A percentile compares a stretch with the other conserved stretches of the same genome.
Conservation (phyloP, 2,888 invertebrate species). For the Eilema caniola region DNA sequence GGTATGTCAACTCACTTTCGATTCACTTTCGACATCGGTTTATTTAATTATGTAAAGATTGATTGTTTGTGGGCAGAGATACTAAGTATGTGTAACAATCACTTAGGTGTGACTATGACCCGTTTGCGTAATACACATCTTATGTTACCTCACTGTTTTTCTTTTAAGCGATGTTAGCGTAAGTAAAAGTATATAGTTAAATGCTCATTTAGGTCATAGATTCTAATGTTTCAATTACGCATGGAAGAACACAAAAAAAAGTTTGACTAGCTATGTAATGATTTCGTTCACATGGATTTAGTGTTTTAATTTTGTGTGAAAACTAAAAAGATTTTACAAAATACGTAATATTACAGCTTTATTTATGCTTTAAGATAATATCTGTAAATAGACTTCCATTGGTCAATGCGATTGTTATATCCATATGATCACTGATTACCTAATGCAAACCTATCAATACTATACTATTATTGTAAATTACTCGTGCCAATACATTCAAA, state of each 20-base stretch:
- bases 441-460: too few species aligned
- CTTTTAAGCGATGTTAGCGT: not conserved
- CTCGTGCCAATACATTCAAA: too few species aligned
- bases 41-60: slow-evolving; percentile 63
- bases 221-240: not conserved
- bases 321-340: too few species aligned
- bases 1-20: slow-evolving; percentile 60
- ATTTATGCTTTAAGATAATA: too few species aligned
- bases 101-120: slow-evolving; percentile 41
- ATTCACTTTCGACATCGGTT: slow-evolving; percentile 47
- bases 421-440: too few species aligned
- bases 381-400: too few species aligned
- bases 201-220: not conserved
- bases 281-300: too few species aligned
- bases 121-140: slow-evolving; percentile 29
- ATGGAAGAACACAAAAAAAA: not conserved
- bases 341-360: too few species aligned
- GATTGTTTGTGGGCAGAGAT: slow-evolving; percentile 46
- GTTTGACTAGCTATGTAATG: too few species aligned
- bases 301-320: too few species aligned
- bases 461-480: too few species aligned
- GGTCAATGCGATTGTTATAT: too few species aligned
- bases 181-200: slow-evolving; percentile 5
- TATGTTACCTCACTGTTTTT: not conserved
- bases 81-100: slow-evolving; percentile 25